Conservation (phyloP, 2,888 invertebrate genomes). For the Patella pellucida region DNA sequence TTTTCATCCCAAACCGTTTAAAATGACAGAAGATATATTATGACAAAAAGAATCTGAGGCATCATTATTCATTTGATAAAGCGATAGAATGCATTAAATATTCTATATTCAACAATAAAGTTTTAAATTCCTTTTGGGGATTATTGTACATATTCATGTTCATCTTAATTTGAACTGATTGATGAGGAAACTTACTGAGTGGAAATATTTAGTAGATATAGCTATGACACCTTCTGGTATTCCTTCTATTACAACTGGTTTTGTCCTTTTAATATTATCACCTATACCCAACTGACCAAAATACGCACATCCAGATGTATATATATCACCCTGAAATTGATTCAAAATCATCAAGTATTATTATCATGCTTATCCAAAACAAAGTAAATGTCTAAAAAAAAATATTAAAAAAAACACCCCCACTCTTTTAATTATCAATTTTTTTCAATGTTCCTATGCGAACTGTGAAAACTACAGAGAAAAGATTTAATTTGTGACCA, state of each 20-base stretch:
- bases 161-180: background rate
- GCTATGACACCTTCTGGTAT: slow-evolving; percentile 65
- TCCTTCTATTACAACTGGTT: slow-evolving; percentile 44
- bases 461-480: too few relatives aligned
- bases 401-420: too few relatives aligned
- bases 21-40: too few relatives aligned
- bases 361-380: too few relatives aligned
- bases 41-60: too few relatives aligned
- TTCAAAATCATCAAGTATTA: too few relatives aligned
- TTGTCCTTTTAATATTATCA: slow-evolving; percentile 60
- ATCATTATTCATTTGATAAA: background rate
- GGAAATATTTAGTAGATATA: slow-evolving; percentile 81
- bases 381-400: too few relatives aligned
- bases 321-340: slow-evolving; percentile 76
- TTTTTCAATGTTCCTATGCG: too few relatives aligned
- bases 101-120: background rate
- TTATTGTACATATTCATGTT: background rate
- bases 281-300: slow-evolving; percentile 84
- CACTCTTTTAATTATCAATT: too few relatives aligned
- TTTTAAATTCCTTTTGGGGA: background rate
- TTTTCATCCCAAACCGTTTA: too few relatives aligned
- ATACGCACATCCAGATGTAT: slow-evolving; percentile 82
- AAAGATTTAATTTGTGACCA: too few relatives aligned
- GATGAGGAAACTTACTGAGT: slow-evolving; percentile 77
- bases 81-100: background rate